These are phyloP conservation scores for Channa argus DNA, from an alignment of 2,113 vertebrate genomes.

Conservation along the genomic window DNA sequence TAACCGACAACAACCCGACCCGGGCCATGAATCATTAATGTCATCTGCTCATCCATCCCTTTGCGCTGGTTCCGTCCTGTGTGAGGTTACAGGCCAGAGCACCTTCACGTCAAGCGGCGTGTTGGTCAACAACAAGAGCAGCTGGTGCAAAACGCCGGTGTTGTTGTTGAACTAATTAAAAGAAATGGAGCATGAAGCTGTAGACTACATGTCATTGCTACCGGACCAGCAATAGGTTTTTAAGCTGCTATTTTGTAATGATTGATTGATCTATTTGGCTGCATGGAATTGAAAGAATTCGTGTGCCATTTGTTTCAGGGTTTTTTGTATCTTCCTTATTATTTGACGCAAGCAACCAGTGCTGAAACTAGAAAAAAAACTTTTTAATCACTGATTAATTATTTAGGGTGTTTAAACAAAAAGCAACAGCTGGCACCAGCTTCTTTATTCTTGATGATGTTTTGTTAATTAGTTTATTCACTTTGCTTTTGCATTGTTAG, in stretches of 20 bases:
- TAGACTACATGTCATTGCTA: neutral
- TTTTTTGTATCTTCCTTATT: too few relatives aligned
- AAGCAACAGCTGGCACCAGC: too few relatives aligned
- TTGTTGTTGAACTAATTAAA: conserved; percentile 4
- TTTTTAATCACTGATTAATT: too few relatives aligned
- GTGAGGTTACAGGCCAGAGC: conserved; percentile 64
- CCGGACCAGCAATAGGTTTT: neutral
- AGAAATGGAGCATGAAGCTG: neutral
- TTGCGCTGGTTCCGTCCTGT: conserved; percentile 19
- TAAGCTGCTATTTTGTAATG: neutral
- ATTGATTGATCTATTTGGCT: neutral
- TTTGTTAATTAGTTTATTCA: too few relatives aligned
- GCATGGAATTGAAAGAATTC: too few relatives aligned
- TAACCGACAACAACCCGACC: conserved; percentile 71
- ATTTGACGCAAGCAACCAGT: too few relatives aligned
- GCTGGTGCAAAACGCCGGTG: conserved; percentile 19
- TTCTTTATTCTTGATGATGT: too few relatives aligned
- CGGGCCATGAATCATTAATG: conserved; percentile 74
- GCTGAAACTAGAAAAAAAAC: neutral
- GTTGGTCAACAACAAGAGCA: conserved; percentile 63
- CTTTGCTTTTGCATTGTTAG: too few relatives aligned
- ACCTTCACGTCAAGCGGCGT: conserved; percentile 56
- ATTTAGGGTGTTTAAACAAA: too few relatives aligned
- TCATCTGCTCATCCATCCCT: conserved; percentile 58
- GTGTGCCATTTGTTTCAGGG: too few relatives aligned